A percentile compares a stretch with the other conserved stretches of the same genome.
phyloP scores from a whole-genome alignment of 2,888 invertebrate species.

The Chaetoderma sp. region DNA sequence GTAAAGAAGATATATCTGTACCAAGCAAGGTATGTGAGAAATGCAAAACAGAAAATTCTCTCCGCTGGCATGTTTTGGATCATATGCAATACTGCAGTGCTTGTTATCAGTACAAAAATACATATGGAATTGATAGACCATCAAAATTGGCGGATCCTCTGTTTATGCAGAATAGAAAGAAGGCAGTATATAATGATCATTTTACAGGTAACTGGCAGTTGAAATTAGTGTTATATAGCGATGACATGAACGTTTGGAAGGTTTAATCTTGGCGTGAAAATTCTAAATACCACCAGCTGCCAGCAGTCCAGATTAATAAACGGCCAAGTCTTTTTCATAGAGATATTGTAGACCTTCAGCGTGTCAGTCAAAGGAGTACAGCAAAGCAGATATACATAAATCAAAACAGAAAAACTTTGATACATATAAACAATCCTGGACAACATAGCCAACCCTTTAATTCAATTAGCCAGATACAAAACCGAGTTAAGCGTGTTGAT shows the following conservation, averaged over 20 bases:
- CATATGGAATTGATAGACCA: background rate
- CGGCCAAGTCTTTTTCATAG: background rate
- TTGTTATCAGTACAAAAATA: background rate
- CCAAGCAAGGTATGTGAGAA: background rate
- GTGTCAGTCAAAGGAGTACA: background rate
- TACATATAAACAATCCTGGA: background rate
- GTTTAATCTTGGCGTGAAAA: background rate
- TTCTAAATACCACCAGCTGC: background rate
- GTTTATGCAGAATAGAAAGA: too few species aligned
- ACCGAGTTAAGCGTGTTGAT: background rate
- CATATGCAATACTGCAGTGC: background rate
- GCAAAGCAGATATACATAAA: background rate
- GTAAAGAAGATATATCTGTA: background rate
- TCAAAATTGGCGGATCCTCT: background rate
- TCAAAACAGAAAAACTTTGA: background rate
- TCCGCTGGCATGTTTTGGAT: background rate
- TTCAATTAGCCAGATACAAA: background rate
- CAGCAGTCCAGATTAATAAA: background rate
- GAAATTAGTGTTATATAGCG: background rate
- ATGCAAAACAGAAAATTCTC: background rate
- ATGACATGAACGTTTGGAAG: background rate
- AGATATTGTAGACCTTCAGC: background rate
- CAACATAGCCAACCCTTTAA: background rate
- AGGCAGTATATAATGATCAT: background rate
- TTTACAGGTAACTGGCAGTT: background rate